Percentiles rank a stretch among this genome's conserved stretches.
phyloP scores from a whole-genome alignment of 2,113 vertebrate species.

The Trogon surrucura region DNA sequence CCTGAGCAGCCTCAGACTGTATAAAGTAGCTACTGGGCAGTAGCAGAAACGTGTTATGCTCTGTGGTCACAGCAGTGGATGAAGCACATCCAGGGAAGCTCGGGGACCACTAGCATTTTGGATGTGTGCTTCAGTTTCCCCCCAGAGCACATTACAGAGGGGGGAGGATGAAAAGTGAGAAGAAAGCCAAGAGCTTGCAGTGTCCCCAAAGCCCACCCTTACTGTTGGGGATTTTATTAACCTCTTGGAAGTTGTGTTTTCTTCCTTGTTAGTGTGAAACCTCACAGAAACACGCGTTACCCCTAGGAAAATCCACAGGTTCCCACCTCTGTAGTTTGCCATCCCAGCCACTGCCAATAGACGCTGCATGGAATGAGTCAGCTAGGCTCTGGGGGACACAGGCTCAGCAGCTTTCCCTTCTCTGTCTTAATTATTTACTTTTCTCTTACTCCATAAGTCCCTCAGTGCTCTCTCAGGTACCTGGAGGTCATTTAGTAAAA shows the following conservation, averaged over 20 bases:
- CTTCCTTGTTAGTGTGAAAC: background rate
- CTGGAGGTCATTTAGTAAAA: background rate
- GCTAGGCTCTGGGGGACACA: background rate
- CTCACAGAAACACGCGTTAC: background rate
- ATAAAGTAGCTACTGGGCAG: background rate
- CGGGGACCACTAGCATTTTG: background rate
- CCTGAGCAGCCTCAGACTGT: background rate
- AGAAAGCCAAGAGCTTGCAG: background rate
- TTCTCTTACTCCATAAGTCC: background rate
- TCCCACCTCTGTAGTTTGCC: background rate
- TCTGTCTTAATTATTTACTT: background rate
- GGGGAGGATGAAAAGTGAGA: background rate
- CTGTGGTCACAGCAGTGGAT: background rate
- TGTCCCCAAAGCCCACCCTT: background rate
- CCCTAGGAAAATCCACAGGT: background rate
- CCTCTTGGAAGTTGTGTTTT: background rate
- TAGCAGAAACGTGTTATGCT: rapidly evolving
- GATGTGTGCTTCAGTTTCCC: background rate
- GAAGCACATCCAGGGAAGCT: background rate
- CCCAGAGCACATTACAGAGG: rapidly evolving
- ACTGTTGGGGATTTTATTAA: background rate
- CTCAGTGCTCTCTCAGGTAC: background rate
- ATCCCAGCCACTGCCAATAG: background rate
- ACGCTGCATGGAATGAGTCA: background rate
- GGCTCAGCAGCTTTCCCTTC: background rate